A percentile compares a stretch with the other conserved stretches of the same genome.
Conservation (phyloP, 1,140 invertebrate species). For the Drosophila sp. region DNA sequence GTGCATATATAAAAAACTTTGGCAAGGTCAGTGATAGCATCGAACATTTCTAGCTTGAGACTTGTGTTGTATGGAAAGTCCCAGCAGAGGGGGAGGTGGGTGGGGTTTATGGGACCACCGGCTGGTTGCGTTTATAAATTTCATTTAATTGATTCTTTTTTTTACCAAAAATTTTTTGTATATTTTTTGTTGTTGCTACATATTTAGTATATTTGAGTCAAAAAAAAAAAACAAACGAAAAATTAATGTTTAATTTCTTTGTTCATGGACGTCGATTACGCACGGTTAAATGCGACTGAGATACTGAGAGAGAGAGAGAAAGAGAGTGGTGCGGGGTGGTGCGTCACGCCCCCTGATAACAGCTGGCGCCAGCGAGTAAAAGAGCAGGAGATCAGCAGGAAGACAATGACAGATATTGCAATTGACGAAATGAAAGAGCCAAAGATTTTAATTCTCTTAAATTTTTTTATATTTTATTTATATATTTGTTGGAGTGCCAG, state of each 20-base stretch:
- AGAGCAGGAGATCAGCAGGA: constrained; percentile 17
- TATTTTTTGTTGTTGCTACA: constrained; percentile 1
- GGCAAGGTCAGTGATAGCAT: constrained; percentile 77
- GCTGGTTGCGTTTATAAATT: constrained; percentile 50
- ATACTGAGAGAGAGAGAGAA: no score
- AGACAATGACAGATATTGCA: constrained; percentile 26
- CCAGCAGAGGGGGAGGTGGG: background rate
- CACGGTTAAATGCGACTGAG: constrained; percentile 28
- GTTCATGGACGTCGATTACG: constrained; percentile 39
- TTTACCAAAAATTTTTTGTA: constrained; percentile 16
- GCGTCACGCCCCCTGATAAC: constrained; percentile 40
- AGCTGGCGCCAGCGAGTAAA: constrained; percentile 25
- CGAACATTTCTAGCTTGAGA: constrained; percentile 21
- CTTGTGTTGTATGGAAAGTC: background rate
- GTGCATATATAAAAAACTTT: constrained; percentile 38
- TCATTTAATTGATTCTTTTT: constrained; percentile 62
- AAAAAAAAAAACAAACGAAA: no score
- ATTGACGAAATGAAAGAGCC: constrained; percentile 3
- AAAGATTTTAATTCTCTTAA: no score
- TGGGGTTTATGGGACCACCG: background rate
- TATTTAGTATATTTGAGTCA: constrained; percentile 19
- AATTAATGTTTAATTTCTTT: constrained; percentile 43
- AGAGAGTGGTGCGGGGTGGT: background rate
- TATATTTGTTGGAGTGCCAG: background rate
- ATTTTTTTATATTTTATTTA: background rate